Evolutionary conservation across 2,113 vertebrate species (phyloP).

Genomic region (Embiotoca jacksoni): DNA sequence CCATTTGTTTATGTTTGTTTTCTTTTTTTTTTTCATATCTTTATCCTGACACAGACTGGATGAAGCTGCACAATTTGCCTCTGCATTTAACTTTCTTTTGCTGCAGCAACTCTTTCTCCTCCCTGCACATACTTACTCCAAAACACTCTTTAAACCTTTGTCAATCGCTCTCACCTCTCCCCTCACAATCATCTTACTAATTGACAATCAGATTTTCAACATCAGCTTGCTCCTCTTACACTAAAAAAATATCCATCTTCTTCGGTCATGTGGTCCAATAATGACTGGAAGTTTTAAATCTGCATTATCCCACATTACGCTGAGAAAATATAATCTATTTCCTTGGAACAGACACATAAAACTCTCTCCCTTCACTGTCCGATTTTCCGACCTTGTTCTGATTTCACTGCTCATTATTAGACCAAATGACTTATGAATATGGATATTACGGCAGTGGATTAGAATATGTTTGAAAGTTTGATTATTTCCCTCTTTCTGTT

Average conservation of each 20-base stretch:
- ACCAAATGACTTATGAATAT: slow-evolving; percentile 51
- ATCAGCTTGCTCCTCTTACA: slow-evolving; percentile 56
- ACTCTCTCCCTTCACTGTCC: slow-evolving; percentile 10
- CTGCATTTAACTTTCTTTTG: slow-evolving; percentile 39
- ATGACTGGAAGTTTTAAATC: neutral
- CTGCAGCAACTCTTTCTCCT: slow-evolving; percentile 53
- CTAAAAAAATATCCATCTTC: slow-evolving; percentile 62
- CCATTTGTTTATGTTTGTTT: slow-evolving; percentile 35
- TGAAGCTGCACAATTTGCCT: slow-evolving; percentile 49
- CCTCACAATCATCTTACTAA: slow-evolving; percentile 46
- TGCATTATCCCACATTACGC: neutral
- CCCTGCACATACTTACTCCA: slow-evolving; percentile 49
- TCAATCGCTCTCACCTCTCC: slow-evolving; percentile 45
- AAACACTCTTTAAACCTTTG: slow-evolving; percentile 33
- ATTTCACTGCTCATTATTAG: neutral
- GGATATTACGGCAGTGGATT: slow-evolving; percentile 55
- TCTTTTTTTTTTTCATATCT: slow-evolving; percentile 13
- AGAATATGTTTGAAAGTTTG: slow-evolving; percentile 46
- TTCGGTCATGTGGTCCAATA: slow-evolving; percentile 29
- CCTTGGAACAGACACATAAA: neutral
- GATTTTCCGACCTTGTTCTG: neutral
- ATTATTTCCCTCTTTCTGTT: slow-evolving; percentile 62
- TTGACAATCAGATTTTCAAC: slow-evolving; percentile 42
- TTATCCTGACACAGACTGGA: slow-evolving; percentile 40
- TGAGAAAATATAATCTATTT: neutral